Conservation (phyloP, 2,113 vertebrate genomes). For the Leptodactylus fuscus region DNA sequence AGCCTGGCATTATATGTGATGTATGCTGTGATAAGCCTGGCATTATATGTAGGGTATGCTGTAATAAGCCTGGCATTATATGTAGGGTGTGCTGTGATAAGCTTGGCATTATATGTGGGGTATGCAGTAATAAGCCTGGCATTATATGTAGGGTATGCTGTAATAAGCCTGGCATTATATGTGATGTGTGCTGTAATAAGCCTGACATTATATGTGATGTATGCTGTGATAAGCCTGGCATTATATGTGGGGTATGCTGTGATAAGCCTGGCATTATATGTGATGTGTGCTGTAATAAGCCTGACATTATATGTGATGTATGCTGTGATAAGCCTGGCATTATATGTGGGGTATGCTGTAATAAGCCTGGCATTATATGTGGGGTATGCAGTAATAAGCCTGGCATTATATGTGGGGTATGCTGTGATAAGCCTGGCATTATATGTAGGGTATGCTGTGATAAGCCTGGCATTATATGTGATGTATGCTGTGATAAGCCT, state of each 20-base stretch:
- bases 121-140: background rate
- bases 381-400: too few relatives aligned
- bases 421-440: background rate
- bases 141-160: background rate
- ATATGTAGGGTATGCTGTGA: too few relatives aligned
- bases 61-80: background rate
- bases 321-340: background rate
- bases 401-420: background rate
- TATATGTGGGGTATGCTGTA: background rate
- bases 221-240: background rate
- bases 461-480: background rate
- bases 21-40: background rate
- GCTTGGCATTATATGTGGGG: too few relatives aligned
- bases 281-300: too few relatives aligned
- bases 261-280: too few relatives aligned
- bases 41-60: too few relatives aligned
- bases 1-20: background rate
- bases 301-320: background rate
- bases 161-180: too few relatives aligned
- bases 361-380: too few relatives aligned
- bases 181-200: too few relatives aligned
- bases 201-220: background rate
- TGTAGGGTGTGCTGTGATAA: background rate
- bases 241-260: background rate
- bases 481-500: background rate